Conservation (phyloP, 2,113 vertebrate species). For the Zootoca vivipara region DNA sequence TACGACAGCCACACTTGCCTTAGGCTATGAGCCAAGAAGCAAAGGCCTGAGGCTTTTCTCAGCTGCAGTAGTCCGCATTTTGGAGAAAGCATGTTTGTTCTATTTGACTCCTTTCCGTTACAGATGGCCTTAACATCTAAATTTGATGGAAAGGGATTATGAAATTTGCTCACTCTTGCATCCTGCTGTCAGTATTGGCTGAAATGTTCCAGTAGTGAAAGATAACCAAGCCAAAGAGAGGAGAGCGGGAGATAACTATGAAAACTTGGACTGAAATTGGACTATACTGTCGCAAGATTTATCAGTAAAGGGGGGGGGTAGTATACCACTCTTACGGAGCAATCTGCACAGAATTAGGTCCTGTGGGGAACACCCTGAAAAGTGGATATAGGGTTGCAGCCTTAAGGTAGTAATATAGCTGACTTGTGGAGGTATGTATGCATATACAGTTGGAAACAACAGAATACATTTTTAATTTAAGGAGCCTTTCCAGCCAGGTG, state of each 20-base stretch:
- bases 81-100: not conserved
- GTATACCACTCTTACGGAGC: no score
- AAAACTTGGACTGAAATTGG: not conserved
- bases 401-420: not conserved
- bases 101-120: conserved; percentile 16
- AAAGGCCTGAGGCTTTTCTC: not conserved
- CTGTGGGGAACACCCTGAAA: not conserved
- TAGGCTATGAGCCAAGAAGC: conserved; percentile 12
- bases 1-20: conserved; percentile 16
- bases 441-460: no score
- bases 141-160: conserved; percentile 2
- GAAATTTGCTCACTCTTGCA: conserved; percentile 18
- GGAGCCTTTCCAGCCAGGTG: no score
- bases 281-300: not conserved
- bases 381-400: not conserved
- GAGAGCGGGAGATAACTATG: not conserved
- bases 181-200: not conserved
- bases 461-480: no score
- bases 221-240: not conserved
- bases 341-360: not conserved
- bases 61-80: not conserved
- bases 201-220: not conserved
- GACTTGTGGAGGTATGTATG: not conserved
- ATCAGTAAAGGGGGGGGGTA: not conserved
- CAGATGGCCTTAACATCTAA: conserved; percentile 23